These are phyloP conservation scores for Apocheima hispidaria DNA, from an alignment of 2,888 invertebrate species.

Conservation along the genomic window DNA sequence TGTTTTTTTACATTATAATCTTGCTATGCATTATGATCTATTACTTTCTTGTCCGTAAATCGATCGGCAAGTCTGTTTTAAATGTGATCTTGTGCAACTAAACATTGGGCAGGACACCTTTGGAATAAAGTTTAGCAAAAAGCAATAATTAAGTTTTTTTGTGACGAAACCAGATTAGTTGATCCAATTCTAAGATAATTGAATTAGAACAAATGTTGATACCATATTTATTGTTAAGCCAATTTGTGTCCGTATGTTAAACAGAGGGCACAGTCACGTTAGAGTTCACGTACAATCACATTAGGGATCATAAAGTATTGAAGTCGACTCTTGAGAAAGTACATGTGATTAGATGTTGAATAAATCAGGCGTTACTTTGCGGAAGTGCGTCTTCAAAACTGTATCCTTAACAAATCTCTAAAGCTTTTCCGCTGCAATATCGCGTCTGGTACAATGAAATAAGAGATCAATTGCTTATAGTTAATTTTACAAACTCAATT, in stretches of 20 bases:
- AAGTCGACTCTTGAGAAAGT: background rate
- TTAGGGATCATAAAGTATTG: background rate
- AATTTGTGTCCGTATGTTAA: constrained; percentile 11
- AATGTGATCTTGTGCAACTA: too few relatives aligned
- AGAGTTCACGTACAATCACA: constrained; percentile 1
- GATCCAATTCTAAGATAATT: background rate
- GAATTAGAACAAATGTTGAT: constrained; percentile 4
- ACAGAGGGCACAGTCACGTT: background rate
- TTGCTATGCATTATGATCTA: background rate
- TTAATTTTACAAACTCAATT: too few relatives aligned
- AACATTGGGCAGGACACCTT: too few relatives aligned
- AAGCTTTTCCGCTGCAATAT: too few relatives aligned
- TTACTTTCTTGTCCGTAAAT: background rate
- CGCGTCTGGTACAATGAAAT: too few relatives aligned
- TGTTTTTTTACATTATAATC: background rate
- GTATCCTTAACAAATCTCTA: too few relatives aligned
- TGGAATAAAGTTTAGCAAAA: too few relatives aligned
- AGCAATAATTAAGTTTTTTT: too few relatives aligned
- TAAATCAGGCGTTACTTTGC: too few relatives aligned
- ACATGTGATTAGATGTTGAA: too few relatives aligned
- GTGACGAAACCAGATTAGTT: background rate
- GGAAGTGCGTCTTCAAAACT: too few relatives aligned
- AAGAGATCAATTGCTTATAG: too few relatives aligned
- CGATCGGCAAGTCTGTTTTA: background rate
- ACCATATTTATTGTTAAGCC: constrained; percentile 13